phyloP scores from a whole-genome alignment of 2,888 invertebrate genomes.

The Hydrotaea diabolus region DNA sequence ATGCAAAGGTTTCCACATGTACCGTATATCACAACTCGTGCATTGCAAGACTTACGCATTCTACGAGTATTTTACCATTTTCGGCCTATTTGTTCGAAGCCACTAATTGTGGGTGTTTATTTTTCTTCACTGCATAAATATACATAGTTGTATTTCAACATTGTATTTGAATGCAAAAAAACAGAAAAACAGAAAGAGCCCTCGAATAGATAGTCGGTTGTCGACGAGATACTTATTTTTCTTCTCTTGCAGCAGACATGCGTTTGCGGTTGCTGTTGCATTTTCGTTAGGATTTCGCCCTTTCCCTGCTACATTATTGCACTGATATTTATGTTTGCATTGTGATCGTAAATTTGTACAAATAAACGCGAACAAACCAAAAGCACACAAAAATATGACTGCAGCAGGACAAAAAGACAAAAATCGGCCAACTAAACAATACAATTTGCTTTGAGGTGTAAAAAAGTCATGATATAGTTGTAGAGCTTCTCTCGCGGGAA shows the following conservation, averaged over 20 bases:
- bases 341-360: constrained; percentile 54
- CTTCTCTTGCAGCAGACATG: background rate
- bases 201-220: background rate
- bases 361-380: constrained; percentile 34
- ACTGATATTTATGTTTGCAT: constrained; percentile 40
- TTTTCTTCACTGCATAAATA: background rate
- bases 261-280: background rate
- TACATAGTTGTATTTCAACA: background rate
- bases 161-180: constrained; percentile 7
- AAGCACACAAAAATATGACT: constrained; percentile 27
- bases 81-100: background rate
- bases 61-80: background rate
- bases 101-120: constrained; percentile 18
- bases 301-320: constrained; percentile 26
- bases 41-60: no score
- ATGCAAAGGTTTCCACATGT: no score
- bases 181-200: background rate
- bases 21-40: no score
- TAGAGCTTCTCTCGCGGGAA: no score
- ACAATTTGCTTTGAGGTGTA: constrained; percentile 42
- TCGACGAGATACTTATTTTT: background rate
- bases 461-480: constrained; percentile 38
- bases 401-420: constrained; percentile 14
- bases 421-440: background rate
- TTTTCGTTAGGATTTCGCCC: background rate